Evolutionary conservation across 2,797 vertebrate genomes (phyloP), one percentile per base, ranked within the genome.

Genomic region (Siniperca scherzeri): DNA sequence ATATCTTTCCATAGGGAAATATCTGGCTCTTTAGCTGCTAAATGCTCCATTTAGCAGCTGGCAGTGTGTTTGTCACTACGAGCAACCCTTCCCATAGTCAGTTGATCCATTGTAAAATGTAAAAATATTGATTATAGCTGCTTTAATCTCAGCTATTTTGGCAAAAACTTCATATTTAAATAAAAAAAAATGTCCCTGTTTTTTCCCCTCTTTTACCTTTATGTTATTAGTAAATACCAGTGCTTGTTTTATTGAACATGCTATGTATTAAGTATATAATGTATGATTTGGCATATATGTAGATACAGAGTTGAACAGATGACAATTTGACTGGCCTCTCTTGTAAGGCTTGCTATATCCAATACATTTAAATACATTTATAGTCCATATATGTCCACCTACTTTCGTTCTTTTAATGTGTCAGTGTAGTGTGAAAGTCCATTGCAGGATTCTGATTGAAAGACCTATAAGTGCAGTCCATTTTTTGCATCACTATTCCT

Each of bases 401-500:
- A 27, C 40, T 17, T 46, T 16, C 3, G 12, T 52, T 55, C 0
- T 61, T 61, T 36, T 71, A 56, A 66, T 65, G 4, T 64, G 17
- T 52, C 64, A 30, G 9, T 21, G 8, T 16, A 2, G 14, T 62
- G n/a, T 44, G 1, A 55, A 66, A n/a, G 25, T 27, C 19, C 42
- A 65, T 38, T 52, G 38, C 46, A 59, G 53, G 27, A 38, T 27
- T 68, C n/a, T 62, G 11, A 22, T 42, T 70, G 44, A 68, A 72
- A 53, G 14, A 75, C 44, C 11, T 61, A 30, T 21, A 27, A 64
- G 12, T 14, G 6, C 48, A 36, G 36, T 75, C 53, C 3, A 68
- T 61, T 65, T 69, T 68, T 79, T 66, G 50, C 73, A 76, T 84
- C 42, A 52, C 38, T 60, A 25, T 71, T 78, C 50, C 78, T 52